Evolutionary conservation across 2,797 vertebrate species (phyloP).

Genomic region (Hypotaenidia okinawae): DNA sequence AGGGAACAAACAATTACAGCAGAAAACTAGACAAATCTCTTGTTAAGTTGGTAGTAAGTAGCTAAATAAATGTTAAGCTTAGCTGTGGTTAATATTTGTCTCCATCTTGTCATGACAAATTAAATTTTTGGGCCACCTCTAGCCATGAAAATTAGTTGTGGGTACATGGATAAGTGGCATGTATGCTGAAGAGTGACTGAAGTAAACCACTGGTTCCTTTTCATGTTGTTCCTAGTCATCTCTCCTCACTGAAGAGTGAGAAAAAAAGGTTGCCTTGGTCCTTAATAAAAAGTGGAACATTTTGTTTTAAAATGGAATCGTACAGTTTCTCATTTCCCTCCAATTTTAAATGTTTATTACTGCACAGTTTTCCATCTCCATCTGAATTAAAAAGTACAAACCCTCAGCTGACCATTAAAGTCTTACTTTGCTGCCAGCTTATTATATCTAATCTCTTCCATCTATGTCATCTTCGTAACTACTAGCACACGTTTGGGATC

Average conservation of each 20-base stretch:
- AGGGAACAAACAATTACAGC: neutral
- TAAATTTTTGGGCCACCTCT: neutral
- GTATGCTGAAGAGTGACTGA: neutral
- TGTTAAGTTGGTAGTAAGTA: neutral
- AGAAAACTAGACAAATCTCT: neutral
- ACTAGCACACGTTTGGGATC: slow-evolving; percentile 4
- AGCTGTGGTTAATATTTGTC: neutral
- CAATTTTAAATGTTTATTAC: neutral
- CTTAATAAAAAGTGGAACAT: neutral
- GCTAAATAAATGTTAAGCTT: neutral
- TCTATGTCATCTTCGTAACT: slow-evolving; percentile 21
- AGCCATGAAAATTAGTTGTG: neutral
- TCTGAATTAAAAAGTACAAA: slow-evolving; percentile 5
- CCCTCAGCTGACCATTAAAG: slow-evolving; percentile 1
- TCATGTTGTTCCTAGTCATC: neutral
- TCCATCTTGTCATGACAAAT: neutral
- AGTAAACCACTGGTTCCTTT: neutral
- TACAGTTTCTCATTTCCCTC: neutral
- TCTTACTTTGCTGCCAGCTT: neutral
- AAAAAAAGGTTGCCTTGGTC: neutral
- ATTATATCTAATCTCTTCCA: slow-evolving; percentile 14
- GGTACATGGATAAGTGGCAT: neutral
- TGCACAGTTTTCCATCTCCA: neutral
- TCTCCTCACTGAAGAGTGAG: neutral
- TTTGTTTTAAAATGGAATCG: neutral